Evolutionary conservation across 2,888 invertebrate species (phyloP).

Genomic region (Drosophila limbata): DNA sequence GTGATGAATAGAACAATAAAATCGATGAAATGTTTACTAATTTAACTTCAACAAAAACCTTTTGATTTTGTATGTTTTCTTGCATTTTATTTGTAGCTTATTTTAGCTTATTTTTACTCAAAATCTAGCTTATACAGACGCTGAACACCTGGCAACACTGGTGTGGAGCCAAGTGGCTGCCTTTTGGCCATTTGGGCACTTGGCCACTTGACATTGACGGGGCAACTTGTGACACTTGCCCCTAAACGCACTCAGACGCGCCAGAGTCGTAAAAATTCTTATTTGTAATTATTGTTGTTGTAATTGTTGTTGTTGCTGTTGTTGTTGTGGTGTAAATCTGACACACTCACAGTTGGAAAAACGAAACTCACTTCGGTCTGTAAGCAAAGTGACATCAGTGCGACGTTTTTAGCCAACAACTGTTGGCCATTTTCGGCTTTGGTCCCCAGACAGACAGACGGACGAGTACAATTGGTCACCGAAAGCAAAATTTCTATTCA

Average conservation of each 20-base stretch:
- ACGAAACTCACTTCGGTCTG: conserved; percentile 19
- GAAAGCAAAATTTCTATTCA: conserved; percentile 51
- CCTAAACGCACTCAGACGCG: conserved; percentile 30
- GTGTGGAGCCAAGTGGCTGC: conserved; percentile 34
- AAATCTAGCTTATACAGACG: no score
- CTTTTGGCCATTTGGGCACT: conserved; percentile 7
- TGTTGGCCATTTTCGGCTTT: conserved; percentile 43
- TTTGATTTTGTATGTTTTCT: no score
- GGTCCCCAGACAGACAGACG: conserved; percentile 3
- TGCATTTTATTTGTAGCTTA: not conserved
- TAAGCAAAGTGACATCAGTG: conserved; percentile 64
- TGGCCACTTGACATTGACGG: conserved; percentile 56
- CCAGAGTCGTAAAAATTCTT: conserved; percentile 46
- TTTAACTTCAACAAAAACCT: no score
- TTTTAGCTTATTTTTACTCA: no score
- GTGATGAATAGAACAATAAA: no score
- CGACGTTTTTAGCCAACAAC: conserved; percentile 52
- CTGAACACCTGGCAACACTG: no score
- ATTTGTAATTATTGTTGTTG: conserved; percentile 10
- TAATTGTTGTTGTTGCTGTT: not conserved
- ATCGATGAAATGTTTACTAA: no score
- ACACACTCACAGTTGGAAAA: conserved; percentile 6
- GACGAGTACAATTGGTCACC: conserved; percentile 37
- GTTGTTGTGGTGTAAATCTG: conserved; percentile 8
- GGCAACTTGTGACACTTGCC: conserved; percentile 54